Conservation (phyloP, 2,797 vertebrate species). For the Sitta carolinensis region DNA sequence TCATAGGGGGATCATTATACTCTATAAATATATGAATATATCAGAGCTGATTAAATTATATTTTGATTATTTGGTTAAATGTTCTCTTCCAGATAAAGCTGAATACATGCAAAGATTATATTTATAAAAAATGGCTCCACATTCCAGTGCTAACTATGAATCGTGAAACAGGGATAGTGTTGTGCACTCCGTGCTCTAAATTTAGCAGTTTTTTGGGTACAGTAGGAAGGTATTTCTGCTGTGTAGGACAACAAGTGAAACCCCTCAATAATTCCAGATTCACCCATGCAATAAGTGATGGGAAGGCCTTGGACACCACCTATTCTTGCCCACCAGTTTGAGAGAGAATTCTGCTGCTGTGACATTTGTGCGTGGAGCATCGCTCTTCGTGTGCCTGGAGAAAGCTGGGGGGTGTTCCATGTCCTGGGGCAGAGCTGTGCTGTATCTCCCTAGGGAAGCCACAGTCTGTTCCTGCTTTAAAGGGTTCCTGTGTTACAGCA, state of each 20-base stretch:
- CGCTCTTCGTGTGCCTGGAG: neutral
- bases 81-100: neutral
- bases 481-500: neutral
- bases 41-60: neutral
- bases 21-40: neutral
- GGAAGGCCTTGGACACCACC: neutral
- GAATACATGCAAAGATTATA: neutral
- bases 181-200: neutral
- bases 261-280: neutral
- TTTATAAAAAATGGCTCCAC: neutral
- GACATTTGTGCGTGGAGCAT: fast-evolving
- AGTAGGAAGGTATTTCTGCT: neutral
- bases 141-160: neutral
- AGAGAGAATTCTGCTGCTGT: neutral
- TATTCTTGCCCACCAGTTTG: fast-evolving
- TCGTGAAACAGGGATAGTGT: neutral
- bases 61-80: neutral
- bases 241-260: neutral
- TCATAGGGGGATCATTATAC: neutral
- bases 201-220: neutral
- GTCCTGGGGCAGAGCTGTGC: neutral
- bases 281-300: neutral
- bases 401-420: neutral
- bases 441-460: neutral
- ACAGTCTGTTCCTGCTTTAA: neutral